Conservation (phyloP, 2,113 vertebrate genomes). For the Aix galericulata region DNA sequence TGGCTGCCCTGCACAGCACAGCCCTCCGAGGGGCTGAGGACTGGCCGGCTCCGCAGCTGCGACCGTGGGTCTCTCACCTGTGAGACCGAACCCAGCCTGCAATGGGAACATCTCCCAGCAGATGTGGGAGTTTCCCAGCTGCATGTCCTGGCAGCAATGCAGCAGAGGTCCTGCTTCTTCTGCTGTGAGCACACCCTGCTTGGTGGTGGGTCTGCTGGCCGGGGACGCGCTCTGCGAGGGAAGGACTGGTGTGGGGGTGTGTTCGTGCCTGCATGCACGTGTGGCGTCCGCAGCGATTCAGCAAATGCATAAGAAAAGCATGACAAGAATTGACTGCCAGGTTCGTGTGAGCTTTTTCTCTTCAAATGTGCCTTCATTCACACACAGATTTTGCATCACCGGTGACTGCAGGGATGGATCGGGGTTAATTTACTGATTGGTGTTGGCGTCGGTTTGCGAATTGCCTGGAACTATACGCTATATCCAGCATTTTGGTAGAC, state of each 20-base stretch:
- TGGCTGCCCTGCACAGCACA: accelerated
- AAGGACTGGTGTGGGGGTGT: not conserved
- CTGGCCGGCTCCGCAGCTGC: not conserved
- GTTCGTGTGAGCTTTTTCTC: not conserved
- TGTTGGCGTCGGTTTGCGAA: not conserved
- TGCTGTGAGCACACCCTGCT: not conserved
- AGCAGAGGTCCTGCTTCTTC: not conserved
- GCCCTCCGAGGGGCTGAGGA: not conserved
- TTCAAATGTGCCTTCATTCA: not conserved
- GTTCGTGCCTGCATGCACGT: accelerated
- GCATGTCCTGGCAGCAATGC: too few relatives aligned
- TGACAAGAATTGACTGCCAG: not conserved
- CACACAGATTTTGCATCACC: not conserved
- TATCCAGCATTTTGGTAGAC: not conserved
- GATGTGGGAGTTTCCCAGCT: too few relatives aligned
- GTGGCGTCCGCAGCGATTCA: not conserved
- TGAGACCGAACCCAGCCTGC: not conserved
- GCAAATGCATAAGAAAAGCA: not conserved
- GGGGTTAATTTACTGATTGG: not conserved
- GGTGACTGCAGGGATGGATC: not conserved
- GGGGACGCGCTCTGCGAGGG: not conserved
- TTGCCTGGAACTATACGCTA: not conserved
- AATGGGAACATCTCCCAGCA: not conserved
- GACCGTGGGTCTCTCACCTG: not conserved
- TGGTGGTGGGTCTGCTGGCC: not conserved